Conservation (phyloP, 2,888 invertebrate species). For the Drosophila flavopinicola region DNA sequence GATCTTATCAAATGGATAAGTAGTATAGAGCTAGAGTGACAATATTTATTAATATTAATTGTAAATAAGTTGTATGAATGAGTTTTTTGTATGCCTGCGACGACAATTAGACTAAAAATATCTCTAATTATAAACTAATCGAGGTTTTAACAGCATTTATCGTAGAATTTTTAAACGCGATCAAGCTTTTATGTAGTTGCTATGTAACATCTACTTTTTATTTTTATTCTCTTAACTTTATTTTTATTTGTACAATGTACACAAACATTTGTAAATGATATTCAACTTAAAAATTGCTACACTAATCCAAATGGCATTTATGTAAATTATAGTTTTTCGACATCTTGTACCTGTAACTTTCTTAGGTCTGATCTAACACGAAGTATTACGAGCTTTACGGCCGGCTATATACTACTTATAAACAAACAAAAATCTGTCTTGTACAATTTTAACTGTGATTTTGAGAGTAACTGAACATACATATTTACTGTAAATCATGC, state of each 20-base stretch:
- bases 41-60: constrained; percentile 56
- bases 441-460: constrained; percentile 69
- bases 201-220: constrained; percentile 44
- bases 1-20: constrained; percentile 50
- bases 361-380: constrained; percentile 47
- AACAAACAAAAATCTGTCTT: constrained; percentile 42
- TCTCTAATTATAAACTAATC: constrained; percentile 34
- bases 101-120: constrained; percentile 43
- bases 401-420: constrained; percentile 25
- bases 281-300: constrained; percentile 32
- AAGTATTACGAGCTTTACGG: constrained; percentile 38
- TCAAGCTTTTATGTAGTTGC: constrained; percentile 63
- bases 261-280: constrained; percentile 56
- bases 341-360: constrained; percentile 48
- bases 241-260: constrained; percentile 59
- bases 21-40: constrained; percentile 29
- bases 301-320: constrained; percentile 46
- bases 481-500: constrained; percentile 56
- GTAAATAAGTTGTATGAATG: constrained; percentile 59
- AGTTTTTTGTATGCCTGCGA: constrained; percentile 37
- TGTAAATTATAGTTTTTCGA: constrained; percentile 46
- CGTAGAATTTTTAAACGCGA: constrained; percentile 56
- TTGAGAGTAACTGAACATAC: constrained; percentile 55
- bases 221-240: constrained; percentile 36
- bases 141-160: constrained; percentile 52